Evolutionary conservation across 2,888 invertebrate genomes (phyloP), one percentile per base, ranked within the genome.

Genomic region (Pristionchus arcanus): DNA sequence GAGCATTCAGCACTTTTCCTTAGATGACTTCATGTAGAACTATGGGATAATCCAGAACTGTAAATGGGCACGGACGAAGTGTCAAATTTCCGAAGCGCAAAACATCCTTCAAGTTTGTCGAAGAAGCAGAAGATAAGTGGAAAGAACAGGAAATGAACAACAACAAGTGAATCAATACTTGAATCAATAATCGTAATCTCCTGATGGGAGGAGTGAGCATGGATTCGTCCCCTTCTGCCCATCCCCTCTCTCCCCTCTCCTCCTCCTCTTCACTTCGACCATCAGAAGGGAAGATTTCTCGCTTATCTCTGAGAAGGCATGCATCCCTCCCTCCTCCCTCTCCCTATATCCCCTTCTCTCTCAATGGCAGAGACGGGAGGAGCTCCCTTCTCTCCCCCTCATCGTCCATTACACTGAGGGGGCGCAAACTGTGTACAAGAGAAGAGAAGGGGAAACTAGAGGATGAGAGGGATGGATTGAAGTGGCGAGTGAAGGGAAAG

Each of bases 371-470:
- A 59, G 59, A 25, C 5, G 15, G 59, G 59, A 59, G 59, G 59
- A 59, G 59, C 59, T 59, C 66, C 53, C 42, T 3, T 31, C 31
- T 19, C 66, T 37, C 37, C 87, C 19, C 87, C 59, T 84, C 19
- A 55, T 55, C 31, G 31, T 42, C 59, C n/a, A 84, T 84, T 84
- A 84, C 84, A 84, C 84, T 84, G 84, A 84, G 55, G 28, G 84
- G 53, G 59, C 53, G 84, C 59, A 59, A 84, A 59, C 55, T 84
- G 84, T 84, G 84, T 84, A 84, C 84, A 84, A 42, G 84, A 84
- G 42, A 37, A 15, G 34, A 84, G 84, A 28, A 83, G 81, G 34
- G 42, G 81, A 49, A 84, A 55, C 53, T 55, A 59, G 84, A 42
- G 84, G 84, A 55, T 81, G 81, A 53, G 55, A 31, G 84, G 42